Evolutionary conservation across 2,888 invertebrate genomes (phyloP), one percentile per base, ranked within the genome.

Genomic region (Gonocerus acuteangulatus): DNA sequence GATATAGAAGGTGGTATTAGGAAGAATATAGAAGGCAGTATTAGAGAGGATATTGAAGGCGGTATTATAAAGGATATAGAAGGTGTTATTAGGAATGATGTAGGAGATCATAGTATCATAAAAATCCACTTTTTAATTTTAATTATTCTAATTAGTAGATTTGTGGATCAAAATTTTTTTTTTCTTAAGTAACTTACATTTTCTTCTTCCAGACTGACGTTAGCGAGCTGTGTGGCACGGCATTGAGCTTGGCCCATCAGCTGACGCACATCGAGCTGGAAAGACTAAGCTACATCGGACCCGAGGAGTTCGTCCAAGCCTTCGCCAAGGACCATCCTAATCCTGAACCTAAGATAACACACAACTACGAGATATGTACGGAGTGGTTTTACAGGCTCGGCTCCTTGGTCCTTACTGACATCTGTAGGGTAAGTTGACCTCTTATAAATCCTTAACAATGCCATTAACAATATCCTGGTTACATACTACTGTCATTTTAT

Each of bases 311-410:
- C 76, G 91, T 97, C 2, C 93, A 95, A 75, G 90, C 93, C 1
- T 94, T 95, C 73, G 89, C 90, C 62, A 86, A 86, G 74, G 86
- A 86, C 69, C 81, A 74, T 63, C 82, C 86, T 1, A 82, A 84
- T 0, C 84, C 85, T 71, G 88, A 88, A 72, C 82, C 87, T 81
- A 94, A 94, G 75, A 89, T 89, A 73, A 95, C 95, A 1, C 83
- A 87, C 66, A 95, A 95, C 77, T 80, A 96, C 70, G 94, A 95
- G 74, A 91, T 93, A 13, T 97, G 96, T 73, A 91, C 95, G 11
- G 90, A 94, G 72, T 97, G 96, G 96, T 96, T 95, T 76, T 96
- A 96, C 76, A 81, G 93, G 71, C 82, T 96, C 68, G 95, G 94
- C 73, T 93, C 93, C 73, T 83, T 95, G 70, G 94, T 95, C 16